Base-by-base conservation (phyloP, 2,888 invertebrate genomes). In the Amiota mariae region DNA sequence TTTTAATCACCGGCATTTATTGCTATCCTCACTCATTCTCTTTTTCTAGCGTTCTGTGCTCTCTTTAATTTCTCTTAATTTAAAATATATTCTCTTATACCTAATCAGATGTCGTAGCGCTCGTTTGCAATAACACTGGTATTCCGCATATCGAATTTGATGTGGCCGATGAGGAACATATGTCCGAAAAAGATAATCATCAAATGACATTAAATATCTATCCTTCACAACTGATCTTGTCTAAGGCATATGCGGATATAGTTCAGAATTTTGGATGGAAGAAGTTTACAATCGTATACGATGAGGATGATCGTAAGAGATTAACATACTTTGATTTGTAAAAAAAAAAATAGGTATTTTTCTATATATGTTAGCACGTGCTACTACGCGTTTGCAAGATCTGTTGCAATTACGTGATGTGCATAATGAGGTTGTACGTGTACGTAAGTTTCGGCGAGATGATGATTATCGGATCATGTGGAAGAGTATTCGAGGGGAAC, bases 251-350 rank as follows among this genome's bases (percentile, higher is more conserved):
- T 85, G 93, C 94, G 9, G 93, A 94, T 86, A 90, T 96, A 67
- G 92, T 97, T 8, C 82, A 81, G 9, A 93, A 92, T 78, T 94
- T 94, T 89, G 93, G 93, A 78, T 97, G 97, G 97, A 93, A 93
- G 80, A 92, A 92, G 78, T 96, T 96, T 82, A 94, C 96, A 8
- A 93, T 96, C 54, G 92, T 97, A 71, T 97, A 96, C 87, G 96
- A 97, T 90, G 94, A 94, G 87, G 94, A 95, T 84, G 94, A 94
- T 87, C 95, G 95, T 92, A 80, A 78, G 79, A 54, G 15, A 9
- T 10, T 4, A 54, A n/a, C 12, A 54, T 54, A n/a, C 3, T 12
- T 8, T 15, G 8, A 18, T 13, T 11, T 11, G 36, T 36, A 6
- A 36, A 36, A 36, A 36, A 6, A 6, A 36, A 36, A 36, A 36